phyloP scores from a whole-genome alignment of 1,140 invertebrate genomes.

The Bombus huntii region DNA sequence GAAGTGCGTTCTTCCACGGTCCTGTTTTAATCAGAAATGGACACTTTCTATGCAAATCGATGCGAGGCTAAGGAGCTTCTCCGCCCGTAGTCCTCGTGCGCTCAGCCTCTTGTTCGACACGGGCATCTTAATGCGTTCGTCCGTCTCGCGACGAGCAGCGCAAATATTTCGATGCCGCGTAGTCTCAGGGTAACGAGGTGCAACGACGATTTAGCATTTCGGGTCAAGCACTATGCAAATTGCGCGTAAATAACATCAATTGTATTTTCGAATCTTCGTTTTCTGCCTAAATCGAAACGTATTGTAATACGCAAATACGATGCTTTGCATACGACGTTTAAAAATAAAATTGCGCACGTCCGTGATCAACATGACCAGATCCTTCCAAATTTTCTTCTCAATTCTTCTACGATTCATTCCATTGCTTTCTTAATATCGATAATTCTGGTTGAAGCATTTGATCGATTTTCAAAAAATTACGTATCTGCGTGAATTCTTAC shows the following conservation, averaged over 20 bases:
- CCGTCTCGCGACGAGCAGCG: background rate
- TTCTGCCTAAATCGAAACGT: background rate
- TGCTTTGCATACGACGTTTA: too few relatives aligned
- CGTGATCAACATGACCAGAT: too few relatives aligned
- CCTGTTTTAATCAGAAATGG: conserved; percentile 40
- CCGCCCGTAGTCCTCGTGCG: background rate
- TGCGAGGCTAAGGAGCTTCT: conserved; percentile 56
- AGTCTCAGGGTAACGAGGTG: conserved; percentile 2
- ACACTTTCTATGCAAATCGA: conserved; percentile 67
- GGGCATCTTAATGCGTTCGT: conserved; percentile 30
- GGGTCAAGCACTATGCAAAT: conserved; percentile 11
- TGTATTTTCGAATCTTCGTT: background rate
- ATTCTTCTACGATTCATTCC: too few relatives aligned
- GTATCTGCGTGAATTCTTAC: too few relatives aligned
- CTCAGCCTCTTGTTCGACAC: conserved; percentile 19
- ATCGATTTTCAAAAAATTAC: too few relatives aligned
- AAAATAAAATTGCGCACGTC: too few relatives aligned
- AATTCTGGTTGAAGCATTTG: too few relatives aligned
- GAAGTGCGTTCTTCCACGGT: conserved; percentile 43
- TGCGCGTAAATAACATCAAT: conserved; percentile 14
- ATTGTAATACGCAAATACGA: too few relatives aligned
- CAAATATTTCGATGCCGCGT: conserved; percentile 17
- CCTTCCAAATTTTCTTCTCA: too few relatives aligned
- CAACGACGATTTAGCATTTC: conserved; percentile 3
- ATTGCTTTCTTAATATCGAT: too few relatives aligned